phyloP scores from a whole-genome alignment of 2,888 invertebrate genomes.

The Chironomus riparius region DNA sequence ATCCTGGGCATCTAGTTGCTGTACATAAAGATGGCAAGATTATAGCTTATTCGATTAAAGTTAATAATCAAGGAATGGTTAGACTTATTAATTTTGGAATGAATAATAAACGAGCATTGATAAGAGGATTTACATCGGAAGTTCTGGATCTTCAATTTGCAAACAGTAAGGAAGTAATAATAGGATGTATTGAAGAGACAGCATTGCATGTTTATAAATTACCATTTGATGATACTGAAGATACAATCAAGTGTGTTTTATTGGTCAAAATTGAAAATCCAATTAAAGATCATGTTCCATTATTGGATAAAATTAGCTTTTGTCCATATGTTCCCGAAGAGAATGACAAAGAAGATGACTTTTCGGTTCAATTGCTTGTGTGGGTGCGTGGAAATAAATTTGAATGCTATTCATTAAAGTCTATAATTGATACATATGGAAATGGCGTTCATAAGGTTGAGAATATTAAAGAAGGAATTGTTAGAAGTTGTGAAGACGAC shows the following conservation, averaged over 20 bases:
- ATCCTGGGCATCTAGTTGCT: conserved; percentile 78
- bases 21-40: conserved; percentile 78
- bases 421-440: conserved; percentile 37
- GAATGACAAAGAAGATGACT: conserved; percentile 50
- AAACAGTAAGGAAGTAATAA: conserved; percentile 64
- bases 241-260: conserved; percentile 49
- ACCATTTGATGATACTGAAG: conserved; percentile 52
- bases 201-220: conserved; percentile 74
- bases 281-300: conserved; percentile 40
- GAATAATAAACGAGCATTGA: conserved; percentile 64
- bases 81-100: conserved; percentile 61
- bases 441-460: conserved; percentile 32
- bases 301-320: conserved; percentile 74
- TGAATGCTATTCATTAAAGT: conserved; percentile 40
- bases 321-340: conserved; percentile 78
- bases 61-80: conserved; percentile 55
- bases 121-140: conserved; percentile 79
- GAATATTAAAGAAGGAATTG: conserved; percentile 38
- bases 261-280: conserved; percentile 43
- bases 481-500: conserved; percentile 44
- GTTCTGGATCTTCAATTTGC: conserved; percentile 91
- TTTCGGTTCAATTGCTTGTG: conserved; percentile 67
- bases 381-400: conserved; percentile 63
- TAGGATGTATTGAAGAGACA: conserved; percentile 80
- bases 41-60: conserved; percentile 85